Evolutionary conservation across 2,888 invertebrate genomes (phyloP).

Genomic region (Camponotus fellah): DNA sequence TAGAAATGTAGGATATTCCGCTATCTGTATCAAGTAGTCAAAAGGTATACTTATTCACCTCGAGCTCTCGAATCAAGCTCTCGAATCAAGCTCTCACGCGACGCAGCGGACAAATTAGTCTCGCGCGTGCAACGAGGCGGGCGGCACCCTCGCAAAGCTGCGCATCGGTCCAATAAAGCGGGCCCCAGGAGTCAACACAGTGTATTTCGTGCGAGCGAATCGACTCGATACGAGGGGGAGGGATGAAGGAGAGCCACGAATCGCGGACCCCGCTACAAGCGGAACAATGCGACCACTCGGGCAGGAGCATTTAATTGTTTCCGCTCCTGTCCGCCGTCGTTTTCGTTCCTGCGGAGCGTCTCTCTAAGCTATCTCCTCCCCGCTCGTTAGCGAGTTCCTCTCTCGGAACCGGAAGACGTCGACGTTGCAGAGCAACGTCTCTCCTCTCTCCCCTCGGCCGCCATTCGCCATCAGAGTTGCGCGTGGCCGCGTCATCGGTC

Average conservation of each 20-base stretch:
- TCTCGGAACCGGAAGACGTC: constrained; percentile 80
- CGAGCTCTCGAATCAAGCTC: background rate
- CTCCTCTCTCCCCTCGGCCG: constrained; percentile 3
- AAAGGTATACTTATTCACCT: background rate
- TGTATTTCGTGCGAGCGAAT: constrained; percentile 60
- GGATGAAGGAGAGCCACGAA: constrained; percentile 58
- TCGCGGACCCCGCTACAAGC: constrained; percentile 63
- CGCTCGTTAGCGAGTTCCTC: constrained; percentile 83
- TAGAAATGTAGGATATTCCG: background rate
- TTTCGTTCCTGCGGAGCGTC: constrained; percentile 73
- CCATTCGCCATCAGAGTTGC: constrained; percentile 25
- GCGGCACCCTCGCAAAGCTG: constrained; percentile 39
- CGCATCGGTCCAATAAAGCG: constrained; percentile 60
- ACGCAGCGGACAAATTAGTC: constrained; percentile 54
- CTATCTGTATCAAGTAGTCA: background rate
- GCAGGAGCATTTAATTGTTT: constrained; percentile 79
- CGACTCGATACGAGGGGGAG: constrained; percentile 52
- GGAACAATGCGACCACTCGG: constrained; percentile 76
- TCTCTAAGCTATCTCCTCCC: constrained; percentile 70
- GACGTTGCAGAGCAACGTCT: constrained; percentile 71
- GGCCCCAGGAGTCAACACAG: constrained; percentile 44
- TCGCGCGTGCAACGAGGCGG: constrained; percentile 56
- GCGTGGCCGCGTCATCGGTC: constrained; percentile 40
- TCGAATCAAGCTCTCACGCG: constrained; percentile 39
- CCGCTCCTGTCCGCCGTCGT: constrained; percentile 76